A percentile compares a stretch with the other conserved stretches of the same genome.
phyloP scores from a whole-genome alignment of 2,113 vertebrate genomes.

The Axis porcinus region DNA sequence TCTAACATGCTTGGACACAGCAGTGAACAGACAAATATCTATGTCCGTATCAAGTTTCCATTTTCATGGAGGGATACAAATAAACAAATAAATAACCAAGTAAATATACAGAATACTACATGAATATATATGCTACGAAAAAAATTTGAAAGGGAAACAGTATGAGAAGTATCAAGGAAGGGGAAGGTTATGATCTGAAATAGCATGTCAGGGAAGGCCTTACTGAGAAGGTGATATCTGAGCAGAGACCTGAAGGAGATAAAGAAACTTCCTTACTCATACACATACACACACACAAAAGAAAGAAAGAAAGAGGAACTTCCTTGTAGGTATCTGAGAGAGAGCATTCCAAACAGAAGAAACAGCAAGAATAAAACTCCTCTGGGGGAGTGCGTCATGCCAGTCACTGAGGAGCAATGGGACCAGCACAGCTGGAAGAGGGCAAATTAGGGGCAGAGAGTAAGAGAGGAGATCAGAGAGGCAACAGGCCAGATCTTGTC shows the following conservation, averaged over 20 bases:
- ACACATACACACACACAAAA: not conserved
- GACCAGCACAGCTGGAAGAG: not conserved
- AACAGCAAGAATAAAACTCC: not conserved
- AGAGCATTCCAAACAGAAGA: not conserved
- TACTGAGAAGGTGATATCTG: not conserved
- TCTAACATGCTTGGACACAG: not conserved
- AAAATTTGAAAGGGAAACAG: not conserved
- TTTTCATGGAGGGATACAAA: not conserved
- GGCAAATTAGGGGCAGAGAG: not conserved
- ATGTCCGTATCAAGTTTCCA: not conserved
- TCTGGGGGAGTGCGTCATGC: not conserved
- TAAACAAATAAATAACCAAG: not conserved
- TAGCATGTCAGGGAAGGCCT: not conserved
- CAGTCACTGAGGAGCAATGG: not conserved
- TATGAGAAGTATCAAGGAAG: not conserved
- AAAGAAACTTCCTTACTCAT: not conserved
- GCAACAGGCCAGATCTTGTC: not conserved
- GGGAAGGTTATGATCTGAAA: not conserved
- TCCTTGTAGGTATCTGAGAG: not conserved
- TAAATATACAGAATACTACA: not conserved
- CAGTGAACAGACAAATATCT: not conserved
- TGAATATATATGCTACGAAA: not conserved
- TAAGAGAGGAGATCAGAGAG: not conserved
- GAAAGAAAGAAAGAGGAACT: not conserved
- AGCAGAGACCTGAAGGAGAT: not conserved